Conservation (phyloP, 2,888 invertebrate species). For the Latheticus oryzae region DNA sequence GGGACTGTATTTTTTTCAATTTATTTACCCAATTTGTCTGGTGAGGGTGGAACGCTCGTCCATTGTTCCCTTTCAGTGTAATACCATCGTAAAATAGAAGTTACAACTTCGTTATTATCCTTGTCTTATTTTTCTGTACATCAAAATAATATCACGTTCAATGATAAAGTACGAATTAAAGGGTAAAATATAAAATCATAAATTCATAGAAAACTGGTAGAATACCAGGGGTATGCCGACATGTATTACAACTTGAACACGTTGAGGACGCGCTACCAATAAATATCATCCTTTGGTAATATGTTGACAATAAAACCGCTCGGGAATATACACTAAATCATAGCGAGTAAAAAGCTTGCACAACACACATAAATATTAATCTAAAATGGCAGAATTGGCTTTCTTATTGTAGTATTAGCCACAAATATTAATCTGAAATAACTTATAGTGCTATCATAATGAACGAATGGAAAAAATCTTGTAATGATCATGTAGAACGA, state of each 20-base stretch:
- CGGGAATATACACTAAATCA: constrained; percentile 52
- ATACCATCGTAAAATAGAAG: constrained; percentile 10
- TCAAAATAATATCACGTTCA: constrained; percentile 33
- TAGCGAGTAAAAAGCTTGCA: constrained; percentile 38
- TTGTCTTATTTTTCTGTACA: constrained; percentile 18
- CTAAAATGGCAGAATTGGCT: constrained; percentile 22
- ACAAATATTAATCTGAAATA: no score
- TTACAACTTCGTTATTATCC: constrained; percentile 25
- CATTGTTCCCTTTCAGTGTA: constrained; percentile 6
- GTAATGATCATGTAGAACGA: no score
- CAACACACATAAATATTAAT: constrained; percentile 41
- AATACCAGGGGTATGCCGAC: constrained; percentile 31
- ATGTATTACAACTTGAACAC: constrained; percentile 50
- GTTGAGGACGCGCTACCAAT: constrained; percentile 47
- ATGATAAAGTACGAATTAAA: constrained; percentile 29
- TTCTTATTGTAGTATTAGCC: no score
- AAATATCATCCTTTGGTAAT: constrained; percentile 51
- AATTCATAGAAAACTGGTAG: constrained; percentile 34
- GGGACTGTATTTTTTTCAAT: constrained; percentile 3
- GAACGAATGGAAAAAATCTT: no score
- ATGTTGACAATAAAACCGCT: constrained; percentile 54
- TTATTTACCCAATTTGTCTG: constrained; percentile 1
- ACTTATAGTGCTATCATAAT: no score
- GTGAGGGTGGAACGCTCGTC: background rate
- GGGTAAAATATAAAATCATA: constrained; percentile 23